Conservation (phyloP, 92 coral and sea anemone species). For the Zoanthus gigantus region DNA sequence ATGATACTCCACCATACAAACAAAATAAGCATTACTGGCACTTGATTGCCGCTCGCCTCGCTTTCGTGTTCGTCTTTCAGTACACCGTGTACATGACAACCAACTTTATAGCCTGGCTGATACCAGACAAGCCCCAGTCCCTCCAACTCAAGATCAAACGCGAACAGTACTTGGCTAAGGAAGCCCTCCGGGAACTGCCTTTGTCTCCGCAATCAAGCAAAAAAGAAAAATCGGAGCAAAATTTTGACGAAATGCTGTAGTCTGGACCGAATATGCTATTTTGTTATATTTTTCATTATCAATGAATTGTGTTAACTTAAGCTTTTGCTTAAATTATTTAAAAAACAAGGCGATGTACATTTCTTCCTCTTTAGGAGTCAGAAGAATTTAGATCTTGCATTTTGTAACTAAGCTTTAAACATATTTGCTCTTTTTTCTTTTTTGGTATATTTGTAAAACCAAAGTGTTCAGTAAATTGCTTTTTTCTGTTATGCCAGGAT, state of each 20-base stretch:
- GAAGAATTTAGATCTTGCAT: no score
- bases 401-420: no score
- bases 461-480: no score
- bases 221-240: not conserved
- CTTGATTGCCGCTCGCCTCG: slow-evolving; percentile 85
- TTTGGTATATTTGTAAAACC: no score
- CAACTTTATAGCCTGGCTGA: slow-evolving; percentile 71
- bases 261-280: not conserved
- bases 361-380: no score
- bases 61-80: slow-evolving; percentile 87
- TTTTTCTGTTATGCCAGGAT: no score
- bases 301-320: not conserved
- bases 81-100: slow-evolving; percentile 77
- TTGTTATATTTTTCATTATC: not conserved
- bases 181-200: slow-evolving; percentile 42
- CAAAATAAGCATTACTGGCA: slow-evolving; percentile 87
- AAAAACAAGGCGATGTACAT: no score
- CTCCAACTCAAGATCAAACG: slow-evolving; percentile 70
- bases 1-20: slow-evolving; percentile 59
- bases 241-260: slow-evolving; percentile 35
- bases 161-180: slow-evolving; percentile 70
- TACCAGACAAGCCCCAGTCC: slow-evolving; percentile 83
- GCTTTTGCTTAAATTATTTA: no score
- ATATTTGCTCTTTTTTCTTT: no score
- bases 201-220: slow-evolving; percentile 29